Evolutionary conservation across 2,113 vertebrate genomes (phyloP), one percentile per base, ranked within the genome.

Genomic region (Calyptommatus sinebrachiatus): DNA sequence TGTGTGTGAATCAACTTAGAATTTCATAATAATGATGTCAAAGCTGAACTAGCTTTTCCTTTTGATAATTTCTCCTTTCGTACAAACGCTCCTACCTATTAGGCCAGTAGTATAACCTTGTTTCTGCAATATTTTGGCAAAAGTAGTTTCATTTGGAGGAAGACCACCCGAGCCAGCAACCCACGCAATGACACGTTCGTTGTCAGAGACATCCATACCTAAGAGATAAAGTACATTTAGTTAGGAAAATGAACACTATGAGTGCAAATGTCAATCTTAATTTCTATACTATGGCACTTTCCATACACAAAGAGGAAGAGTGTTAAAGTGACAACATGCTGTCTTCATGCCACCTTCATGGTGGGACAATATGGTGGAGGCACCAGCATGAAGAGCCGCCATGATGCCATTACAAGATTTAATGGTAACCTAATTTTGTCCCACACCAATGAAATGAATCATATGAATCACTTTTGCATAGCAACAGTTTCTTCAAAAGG

Each of bases 101-200:
- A 96, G 82, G 26, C 92, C 95, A 0, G 95, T 96, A 72, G 73
- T 77, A 20, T 96, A 96, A 66, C 94, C 95, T 83, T 83, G 85
- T 0, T 85, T 85, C 61, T 91, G 78, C 28, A 96, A 14, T 71
- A 95, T 91, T 74, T 89, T 91, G 2, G 94, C 92, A 75, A 96
- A 95, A 1, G 95, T 95, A 0, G 89, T 92, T 91, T 96, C 95
- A 0, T 91, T 93, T 2, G 88, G 24, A 0, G 95, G 94, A 28
- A 95, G 94, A 0, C 95, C 95, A 31, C 95, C 95, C 1, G 94
- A 90, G 0, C 28, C 85, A 0, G 66, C 94, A 0, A 85, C 75
- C 92, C 93, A 95, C n/a, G 84, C 83, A n/a, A 96, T 84, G 8
- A 95, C 95, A 0, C 88, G 90, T 1, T 80, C 48, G 0, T 85